These are phyloP conservation scores for Hypotaenidia okinawae DNA, from an alignment of 2,797 vertebrate genomes.

Conservation along the genomic window DNA sequence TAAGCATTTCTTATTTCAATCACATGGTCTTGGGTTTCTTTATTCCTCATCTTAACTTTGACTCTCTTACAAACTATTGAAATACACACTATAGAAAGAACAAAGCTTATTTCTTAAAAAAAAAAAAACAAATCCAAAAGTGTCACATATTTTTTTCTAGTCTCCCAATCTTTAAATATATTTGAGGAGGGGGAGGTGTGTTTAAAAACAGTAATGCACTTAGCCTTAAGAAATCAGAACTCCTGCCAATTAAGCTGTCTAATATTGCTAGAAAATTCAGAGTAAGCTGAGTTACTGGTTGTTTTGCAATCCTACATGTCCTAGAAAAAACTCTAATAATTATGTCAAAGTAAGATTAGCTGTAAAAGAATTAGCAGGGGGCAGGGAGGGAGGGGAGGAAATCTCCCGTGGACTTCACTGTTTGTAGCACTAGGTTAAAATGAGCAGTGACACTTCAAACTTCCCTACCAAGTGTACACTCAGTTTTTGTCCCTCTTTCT, in stretches of 20 bases:
- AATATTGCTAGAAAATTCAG: conserved; percentile 6
- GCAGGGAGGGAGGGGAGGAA: accelerated
- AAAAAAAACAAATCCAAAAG: neutral
- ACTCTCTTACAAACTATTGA: neutral
- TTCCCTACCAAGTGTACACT: neutral
- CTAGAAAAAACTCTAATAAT: conserved; percentile 42
- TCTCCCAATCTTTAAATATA: neutral
- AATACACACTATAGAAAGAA: neutral
- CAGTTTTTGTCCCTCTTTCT: neutral
- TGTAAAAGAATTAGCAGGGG: conserved; percentile 6
- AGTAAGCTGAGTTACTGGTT: conserved; percentile 9
- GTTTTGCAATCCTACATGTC: conserved; percentile 16
- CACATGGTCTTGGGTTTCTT: neutral
- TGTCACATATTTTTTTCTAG: neutral
- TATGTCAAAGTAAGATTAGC: conserved; percentile 50
- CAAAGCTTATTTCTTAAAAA: neutral
- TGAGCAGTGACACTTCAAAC: neutral
- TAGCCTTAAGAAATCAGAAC: neutral
- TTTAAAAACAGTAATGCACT: neutral
- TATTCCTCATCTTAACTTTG: neutral
- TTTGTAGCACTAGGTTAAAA: conserved; percentile 6
- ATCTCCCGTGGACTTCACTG: neutral
- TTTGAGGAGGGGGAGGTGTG: neutral
- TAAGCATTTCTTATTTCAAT: neutral
- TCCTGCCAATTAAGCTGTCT: conserved; percentile 4